Evolutionary conservation across 1,140 invertebrate genomes (phyloP), one percentile per base, ranked within the genome.

Genomic region (Solen grandis): DNA sequence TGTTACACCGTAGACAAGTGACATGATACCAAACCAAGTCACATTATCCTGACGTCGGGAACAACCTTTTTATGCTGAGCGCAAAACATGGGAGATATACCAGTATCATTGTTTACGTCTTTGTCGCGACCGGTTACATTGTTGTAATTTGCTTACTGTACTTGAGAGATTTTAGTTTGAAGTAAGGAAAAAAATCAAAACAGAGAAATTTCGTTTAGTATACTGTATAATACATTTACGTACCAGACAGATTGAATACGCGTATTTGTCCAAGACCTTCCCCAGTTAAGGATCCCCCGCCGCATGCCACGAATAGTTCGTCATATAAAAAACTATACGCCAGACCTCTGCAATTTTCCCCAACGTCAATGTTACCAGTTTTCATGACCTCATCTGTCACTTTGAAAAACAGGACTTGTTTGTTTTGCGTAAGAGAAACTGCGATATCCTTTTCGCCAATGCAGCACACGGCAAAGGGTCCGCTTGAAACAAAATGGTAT

Each of bases 241-340:
- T 73, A 76, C 74, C 74, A 36, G 57, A 22, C 41, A 54, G 2
- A 19, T 14, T 66, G 27, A 60, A 76, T 13, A 76, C 50, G 14
- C 50, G 59, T 33, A 76, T 27, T 5, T 76, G 74, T 5, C 60
- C 74, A 22, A 65, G 60, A 29, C 74, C 62, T 66, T 76, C 74
- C 5, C 31, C 59, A 1, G 60, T 38, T 8, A 65, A 76, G 19
- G 60, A 63, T 8, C 74, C 74, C 1, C 74, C 74, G 5, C 74
- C 74, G 57, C 74, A 76, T 16, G 59, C 29, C n/a, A 65, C 60
- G 41, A 25, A 76, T 3, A 76, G 1, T 38, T 76, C 62, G n/a
- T 66, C 46, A 16, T 27, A 19, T 8, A n/a, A 25, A 14, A 1
- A 0, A 22, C 33, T 55, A 60, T 66, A 66, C 19, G 29, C 38